Conservation (phyloP, 2,113 vertebrate genomes). For the Varanus salvator region DNA sequence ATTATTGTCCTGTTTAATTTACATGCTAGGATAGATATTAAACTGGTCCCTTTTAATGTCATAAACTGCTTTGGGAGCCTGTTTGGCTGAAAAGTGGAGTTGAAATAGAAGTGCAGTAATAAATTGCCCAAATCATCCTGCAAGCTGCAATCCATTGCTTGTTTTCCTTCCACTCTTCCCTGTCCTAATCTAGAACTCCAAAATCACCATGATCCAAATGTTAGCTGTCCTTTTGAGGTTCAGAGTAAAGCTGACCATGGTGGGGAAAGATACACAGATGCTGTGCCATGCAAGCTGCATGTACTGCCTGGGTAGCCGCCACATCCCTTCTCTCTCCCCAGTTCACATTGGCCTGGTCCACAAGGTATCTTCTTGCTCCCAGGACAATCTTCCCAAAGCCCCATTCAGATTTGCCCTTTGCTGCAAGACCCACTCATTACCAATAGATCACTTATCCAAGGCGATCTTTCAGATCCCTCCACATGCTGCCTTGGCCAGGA, state of each 20-base stretch:
- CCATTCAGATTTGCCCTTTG: not conserved
- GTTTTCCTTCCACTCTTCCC: not conserved
- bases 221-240: conserved; percentile 15
- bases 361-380: conserved; percentile 3
- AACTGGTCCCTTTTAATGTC: not conserved
- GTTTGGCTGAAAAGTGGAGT: not conserved
- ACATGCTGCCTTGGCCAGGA: not conserved
- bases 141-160: not conserved
- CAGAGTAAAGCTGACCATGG: conserved; percentile 26
- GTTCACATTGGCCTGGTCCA: not conserved
- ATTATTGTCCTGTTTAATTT: not conserved
- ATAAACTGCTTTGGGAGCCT: not conserved
- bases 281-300: not conserved
- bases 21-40: not conserved
- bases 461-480: not conserved
- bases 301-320: not conserved
- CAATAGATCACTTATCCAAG: not conserved
- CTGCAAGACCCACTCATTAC: not conserved
- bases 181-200: not conserved
- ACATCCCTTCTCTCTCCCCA: not conserved
- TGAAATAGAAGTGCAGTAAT: not conserved
- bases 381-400: not conserved
- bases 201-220: not conserved
- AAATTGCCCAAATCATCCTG: not conserved
- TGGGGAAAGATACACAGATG: not conserved